phyloP scores from a whole-genome alignment of 53 echinoderm and acorn worm genomes.

The Stichopus horrens region DNA sequence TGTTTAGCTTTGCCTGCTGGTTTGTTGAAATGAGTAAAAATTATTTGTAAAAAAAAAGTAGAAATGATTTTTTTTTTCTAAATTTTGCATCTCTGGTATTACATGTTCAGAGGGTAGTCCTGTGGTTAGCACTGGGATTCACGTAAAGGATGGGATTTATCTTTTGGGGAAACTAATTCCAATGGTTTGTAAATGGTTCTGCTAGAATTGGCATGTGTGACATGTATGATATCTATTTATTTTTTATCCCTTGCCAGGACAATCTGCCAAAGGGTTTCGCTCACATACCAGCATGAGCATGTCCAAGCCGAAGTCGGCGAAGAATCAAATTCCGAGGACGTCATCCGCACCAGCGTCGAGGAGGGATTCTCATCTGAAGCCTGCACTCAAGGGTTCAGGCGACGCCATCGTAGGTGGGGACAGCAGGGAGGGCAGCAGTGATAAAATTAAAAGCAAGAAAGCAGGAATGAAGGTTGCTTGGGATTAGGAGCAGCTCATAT shows the following conservation, averaged over 20 bases:
- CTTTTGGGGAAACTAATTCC: background rate
- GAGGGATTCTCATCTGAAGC: slow-evolving; percentile 7
- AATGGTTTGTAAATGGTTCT: background rate
- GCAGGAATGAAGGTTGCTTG: slow-evolving; percentile 50
- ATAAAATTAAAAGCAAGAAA: background rate
- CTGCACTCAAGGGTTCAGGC: slow-evolving; percentile 35
- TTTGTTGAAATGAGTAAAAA: no score
- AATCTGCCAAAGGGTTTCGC: slow-evolving; percentile 48
- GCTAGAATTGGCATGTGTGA: background rate
- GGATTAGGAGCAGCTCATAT: slow-evolving; percentile 33
- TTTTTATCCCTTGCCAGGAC: background rate
- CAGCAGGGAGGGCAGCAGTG: slow-evolving; percentile 16
- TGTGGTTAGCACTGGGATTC: no score
- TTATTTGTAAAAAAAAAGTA: no score
- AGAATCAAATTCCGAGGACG: slow-evolving; percentile 50
- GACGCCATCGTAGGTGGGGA: background rate
- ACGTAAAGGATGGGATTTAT: no score
- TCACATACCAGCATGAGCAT: slow-evolving; percentile 72
- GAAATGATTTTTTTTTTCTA: no score
- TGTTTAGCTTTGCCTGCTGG: no score
- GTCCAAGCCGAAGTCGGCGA: slow-evolving; percentile 48
- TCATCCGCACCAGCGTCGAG: slow-evolving; percentile 56
- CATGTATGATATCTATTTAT: background rate
- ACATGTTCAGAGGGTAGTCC: no score
- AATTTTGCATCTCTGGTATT: no score